These are phyloP conservation scores for Festucalex cinctus DNA, from an alignment of 2,113 vertebrate genomes.

Conservation along the genomic window DNA sequence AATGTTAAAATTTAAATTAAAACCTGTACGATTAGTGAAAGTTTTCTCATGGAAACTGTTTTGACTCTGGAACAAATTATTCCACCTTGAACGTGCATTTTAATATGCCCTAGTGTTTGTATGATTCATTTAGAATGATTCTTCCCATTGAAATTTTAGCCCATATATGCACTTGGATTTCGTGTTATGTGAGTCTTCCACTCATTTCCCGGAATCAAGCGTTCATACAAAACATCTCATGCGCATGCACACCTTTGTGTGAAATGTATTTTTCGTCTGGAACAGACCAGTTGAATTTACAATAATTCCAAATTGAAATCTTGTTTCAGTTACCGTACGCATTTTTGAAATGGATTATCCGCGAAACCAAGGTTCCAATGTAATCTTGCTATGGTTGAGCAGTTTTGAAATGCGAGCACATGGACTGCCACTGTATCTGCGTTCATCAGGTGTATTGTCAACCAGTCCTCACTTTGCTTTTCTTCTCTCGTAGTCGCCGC, in stretches of 20 bases:
- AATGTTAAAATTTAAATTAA: too few relatives aligned
- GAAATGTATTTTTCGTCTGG: too few relatives aligned
- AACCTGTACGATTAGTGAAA: too few relatives aligned
- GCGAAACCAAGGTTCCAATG: neutral
- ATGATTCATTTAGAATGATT: too few relatives aligned
- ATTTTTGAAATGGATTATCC: too few relatives aligned
- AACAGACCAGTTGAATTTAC: neutral
- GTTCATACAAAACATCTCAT: neutral
- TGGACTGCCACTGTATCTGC: too few relatives aligned
- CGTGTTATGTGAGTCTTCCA: neutral
- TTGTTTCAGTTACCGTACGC: too few relatives aligned
- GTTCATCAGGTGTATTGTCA: neutral
- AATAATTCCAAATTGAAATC: too few relatives aligned
- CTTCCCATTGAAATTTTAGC: too few relatives aligned
- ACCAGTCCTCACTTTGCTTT: constrained; percentile 11
- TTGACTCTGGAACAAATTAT: neutral
- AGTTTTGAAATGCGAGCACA: too few relatives aligned
- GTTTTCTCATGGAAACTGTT: neutral
- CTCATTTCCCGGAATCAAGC: neutral
- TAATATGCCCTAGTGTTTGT: neutral
- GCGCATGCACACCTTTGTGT: neutral
- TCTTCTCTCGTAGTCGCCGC: constrained; percentile 19
- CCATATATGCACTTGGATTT: too few relatives aligned
- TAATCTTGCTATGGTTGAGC: neutral
- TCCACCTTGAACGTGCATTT: neutral